Conservation (phyloP, 2,888 invertebrate species). For the Pterostichus madidus region DNA sequence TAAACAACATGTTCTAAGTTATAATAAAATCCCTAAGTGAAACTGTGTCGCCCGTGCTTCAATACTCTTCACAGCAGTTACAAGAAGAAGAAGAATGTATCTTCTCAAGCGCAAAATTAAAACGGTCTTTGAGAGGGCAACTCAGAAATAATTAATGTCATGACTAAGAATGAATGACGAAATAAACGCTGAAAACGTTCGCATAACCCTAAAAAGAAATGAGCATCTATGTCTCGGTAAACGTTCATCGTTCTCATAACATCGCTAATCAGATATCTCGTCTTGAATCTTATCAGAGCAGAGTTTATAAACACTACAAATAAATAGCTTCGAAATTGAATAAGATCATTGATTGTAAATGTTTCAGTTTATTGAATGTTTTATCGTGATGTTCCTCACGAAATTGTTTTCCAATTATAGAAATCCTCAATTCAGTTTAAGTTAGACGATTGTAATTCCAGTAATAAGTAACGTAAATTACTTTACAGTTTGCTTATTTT, state of each 20-base stretch:
- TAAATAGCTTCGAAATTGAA: conserved; percentile 7
- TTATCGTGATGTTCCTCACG: not conserved
- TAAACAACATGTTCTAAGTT: not conserved
- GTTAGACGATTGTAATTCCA: not conserved
- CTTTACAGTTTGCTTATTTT: not conserved
- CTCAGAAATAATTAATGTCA: conserved; percentile 42
- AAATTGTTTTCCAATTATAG: conserved; percentile 14
- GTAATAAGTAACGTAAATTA: not conserved
- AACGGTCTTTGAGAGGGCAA: conserved; percentile 37
- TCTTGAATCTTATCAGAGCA: not conserved
- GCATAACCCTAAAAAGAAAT: conserved; percentile 42
- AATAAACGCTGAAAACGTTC: conserved; percentile 25
- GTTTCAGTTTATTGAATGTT: conserved; percentile 21
- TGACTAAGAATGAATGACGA: conserved; percentile 20
- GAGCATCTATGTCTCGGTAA: conserved; percentile 13
- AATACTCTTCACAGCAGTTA: not conserved
- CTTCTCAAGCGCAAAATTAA: conserved; percentile 35
- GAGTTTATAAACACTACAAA: conserved; percentile 21
- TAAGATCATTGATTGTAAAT: not conserved
- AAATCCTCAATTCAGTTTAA: conserved; percentile 14
- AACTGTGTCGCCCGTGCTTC: conserved; percentile 10
- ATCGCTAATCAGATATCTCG: conserved; percentile 8
- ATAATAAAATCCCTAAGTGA: conserved; percentile 15
- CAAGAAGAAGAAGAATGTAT: conserved; percentile 1
- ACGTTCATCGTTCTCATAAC: conserved; percentile 7